Evolutionary conservation across 2,888 invertebrate genomes (phyloP).

Genomic region (Scaptomyza cyrtandrae): DNA sequence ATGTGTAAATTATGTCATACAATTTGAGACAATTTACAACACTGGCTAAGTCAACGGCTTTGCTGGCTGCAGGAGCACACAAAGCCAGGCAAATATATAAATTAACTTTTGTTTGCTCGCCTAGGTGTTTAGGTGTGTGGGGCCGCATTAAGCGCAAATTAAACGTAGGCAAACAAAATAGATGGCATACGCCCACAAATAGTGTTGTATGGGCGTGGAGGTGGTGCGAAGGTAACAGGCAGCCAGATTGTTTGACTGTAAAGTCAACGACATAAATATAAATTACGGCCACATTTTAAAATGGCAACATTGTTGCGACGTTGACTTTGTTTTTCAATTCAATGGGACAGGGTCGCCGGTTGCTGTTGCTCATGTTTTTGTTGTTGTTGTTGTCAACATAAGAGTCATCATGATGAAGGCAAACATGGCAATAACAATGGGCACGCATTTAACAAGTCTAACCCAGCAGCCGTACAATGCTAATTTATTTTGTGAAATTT

Average conservation of each 20-base stretch:
- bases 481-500: conserved; percentile 71
- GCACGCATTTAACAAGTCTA: conserved; percentile 21
- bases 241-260: not conserved
- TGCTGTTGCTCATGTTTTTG: conserved; percentile 5
- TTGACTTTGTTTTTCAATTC: conserved; percentile 57
- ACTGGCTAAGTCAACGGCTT: conserved; percentile 50
- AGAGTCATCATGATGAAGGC: conserved; percentile 33
- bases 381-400: conserved; percentile 3
- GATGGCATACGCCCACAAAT: conserved; percentile 33
- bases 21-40: conserved; percentile 81
- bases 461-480: conserved; percentile 50
- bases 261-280: conserved; percentile 43
- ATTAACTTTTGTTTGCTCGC: conserved; percentile 68
- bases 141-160: conserved; percentile 54
- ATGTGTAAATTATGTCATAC: conserved; percentile 80
- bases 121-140: conserved; percentile 3
- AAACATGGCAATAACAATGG: conserved; percentile 44
- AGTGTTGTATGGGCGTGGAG: not conserved
- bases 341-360: conserved; percentile 1
- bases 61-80: conserved; percentile 51
- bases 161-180: conserved; percentile 58
- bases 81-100: conserved; percentile 69
- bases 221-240: not conserved
- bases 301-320: conserved; percentile 33
- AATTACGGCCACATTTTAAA: conserved; percentile 53